Conservation (phyloP, 1,140 invertebrate species). For the Macrocentrus cingulum region DNA sequence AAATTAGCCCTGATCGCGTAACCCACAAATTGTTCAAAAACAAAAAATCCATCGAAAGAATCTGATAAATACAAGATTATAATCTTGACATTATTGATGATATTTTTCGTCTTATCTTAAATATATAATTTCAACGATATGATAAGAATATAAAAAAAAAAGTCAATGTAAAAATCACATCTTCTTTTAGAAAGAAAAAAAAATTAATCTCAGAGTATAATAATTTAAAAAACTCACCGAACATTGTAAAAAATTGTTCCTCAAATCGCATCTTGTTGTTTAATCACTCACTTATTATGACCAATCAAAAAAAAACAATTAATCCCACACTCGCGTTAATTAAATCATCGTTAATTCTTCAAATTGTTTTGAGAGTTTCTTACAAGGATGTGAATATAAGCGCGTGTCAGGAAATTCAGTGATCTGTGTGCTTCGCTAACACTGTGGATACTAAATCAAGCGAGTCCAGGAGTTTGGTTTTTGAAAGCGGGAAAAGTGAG, state of each 20-base stretch:
- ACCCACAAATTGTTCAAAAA: too few relatives aligned
- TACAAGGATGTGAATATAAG: background rate
- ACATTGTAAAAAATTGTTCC: conserved; percentile 37
- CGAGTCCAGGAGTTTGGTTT: conserved; percentile 35
- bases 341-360: background rate
- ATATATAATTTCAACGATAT: too few relatives aligned
- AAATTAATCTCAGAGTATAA: background rate
- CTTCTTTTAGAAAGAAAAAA: background rate
- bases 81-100: too few relatives aligned
- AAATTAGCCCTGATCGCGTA: too few relatives aligned
- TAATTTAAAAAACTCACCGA: conserved; percentile 33
- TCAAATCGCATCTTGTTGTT: conserved; percentile 35
- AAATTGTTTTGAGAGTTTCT: too few relatives aligned
- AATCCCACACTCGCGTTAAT: background rate
- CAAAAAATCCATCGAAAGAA: too few relatives aligned
- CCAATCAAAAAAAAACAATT: background rate
- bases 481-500: conserved; percentile 34
- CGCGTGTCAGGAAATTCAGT: background rate
- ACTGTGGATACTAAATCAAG: conserved; percentile 35
- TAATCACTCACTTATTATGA: conserved; percentile 9
- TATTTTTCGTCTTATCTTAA: too few relatives aligned
- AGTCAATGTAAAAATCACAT: background rate
- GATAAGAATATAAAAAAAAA: too few relatives aligned
- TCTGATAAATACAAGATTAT: too few relatives aligned
- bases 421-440: conserved; percentile 22